Conservation (phyloP, 2,888 invertebrate species). For the Homarus gammarus region DNA sequence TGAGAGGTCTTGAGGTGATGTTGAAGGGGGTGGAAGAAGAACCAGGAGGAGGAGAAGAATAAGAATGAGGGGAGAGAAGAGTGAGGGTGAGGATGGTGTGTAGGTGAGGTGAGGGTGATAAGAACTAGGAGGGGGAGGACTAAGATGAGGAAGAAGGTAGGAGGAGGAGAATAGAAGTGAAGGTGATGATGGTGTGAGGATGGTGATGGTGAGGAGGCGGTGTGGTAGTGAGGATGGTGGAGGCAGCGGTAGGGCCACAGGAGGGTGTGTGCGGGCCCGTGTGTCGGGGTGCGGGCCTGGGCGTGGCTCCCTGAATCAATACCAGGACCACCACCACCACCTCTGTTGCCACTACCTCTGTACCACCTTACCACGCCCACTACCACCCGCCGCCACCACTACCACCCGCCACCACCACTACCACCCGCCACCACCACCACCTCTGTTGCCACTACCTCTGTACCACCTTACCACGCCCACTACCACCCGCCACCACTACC, state of each 20-base stretch:
- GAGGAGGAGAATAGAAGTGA: too few relatives aligned
- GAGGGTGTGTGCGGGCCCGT: conserved; percentile 4
- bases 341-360: background rate
- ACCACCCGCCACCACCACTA: background rate
- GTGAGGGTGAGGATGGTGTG: too few relatives aligned
- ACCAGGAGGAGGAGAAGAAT: too few relatives aligned
- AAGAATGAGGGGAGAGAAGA: too few relatives aligned
- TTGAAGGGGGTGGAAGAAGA: too few relatives aligned
- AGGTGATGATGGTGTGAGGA: background rate
- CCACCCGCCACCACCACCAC: conserved; percentile 9
- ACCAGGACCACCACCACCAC: conserved; percentile 10
- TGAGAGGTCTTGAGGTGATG: too few relatives aligned
- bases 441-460: too few relatives aligned
- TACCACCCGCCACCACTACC: background rate
- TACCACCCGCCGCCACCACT: background rate
- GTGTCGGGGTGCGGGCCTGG: conserved; percentile 24
- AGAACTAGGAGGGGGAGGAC: too few relatives aligned
- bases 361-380: background rate
- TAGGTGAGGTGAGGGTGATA: too few relatives aligned
- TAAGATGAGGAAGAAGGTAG: too few relatives aligned
- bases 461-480: background rate
- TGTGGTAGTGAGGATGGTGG: background rate
- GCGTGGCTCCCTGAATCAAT: conserved; percentile 22
- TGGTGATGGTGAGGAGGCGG: background rate
- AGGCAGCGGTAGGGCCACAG: too few relatives aligned